Conservation (phyloP, 2,888 invertebrate species). For the Epinotia demarniana region DNA sequence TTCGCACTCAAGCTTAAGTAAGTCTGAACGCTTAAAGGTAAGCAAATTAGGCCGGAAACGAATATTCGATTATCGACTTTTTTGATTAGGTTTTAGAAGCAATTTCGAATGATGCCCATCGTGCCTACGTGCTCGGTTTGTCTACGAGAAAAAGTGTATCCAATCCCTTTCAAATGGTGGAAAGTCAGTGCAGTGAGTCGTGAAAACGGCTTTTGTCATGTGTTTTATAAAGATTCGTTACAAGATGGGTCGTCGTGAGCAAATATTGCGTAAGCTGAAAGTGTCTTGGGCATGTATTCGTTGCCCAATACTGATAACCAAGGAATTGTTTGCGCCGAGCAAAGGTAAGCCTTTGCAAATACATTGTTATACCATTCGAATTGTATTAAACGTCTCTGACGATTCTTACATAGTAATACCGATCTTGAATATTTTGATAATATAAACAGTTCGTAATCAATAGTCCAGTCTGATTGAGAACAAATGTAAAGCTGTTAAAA, state of each 20-base stretch:
- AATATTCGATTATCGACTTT: conserved; percentile 6
- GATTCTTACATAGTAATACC: neutral
- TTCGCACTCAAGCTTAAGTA: conserved; percentile 9
- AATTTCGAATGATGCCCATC: conserved; percentile 40
- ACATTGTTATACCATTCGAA: neutral
- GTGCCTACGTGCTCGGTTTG: conserved; percentile 44
- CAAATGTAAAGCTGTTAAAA: too few species aligned
- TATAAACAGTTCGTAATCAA: too few species aligned
- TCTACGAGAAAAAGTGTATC: conserved; percentile 53
- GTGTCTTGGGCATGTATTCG: conserved; percentile 44
- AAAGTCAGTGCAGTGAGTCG: conserved; percentile 47
- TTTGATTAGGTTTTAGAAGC: conserved; percentile 15
- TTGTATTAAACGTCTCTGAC: neutral
- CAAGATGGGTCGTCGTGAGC: conserved; percentile 42
- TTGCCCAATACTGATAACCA: conserved; percentile 38
- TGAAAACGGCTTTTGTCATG: conserved; percentile 44
- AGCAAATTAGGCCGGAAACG: conserved; percentile 16
- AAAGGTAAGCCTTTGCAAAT: neutral
- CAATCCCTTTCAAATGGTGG: conserved; percentile 47
- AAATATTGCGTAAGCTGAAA: conserved; percentile 54
- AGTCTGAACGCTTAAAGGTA: conserved; percentile 2
- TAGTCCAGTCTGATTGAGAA: too few species aligned
- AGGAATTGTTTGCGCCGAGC: conserved; percentile 23
- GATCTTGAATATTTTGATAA: too few species aligned
- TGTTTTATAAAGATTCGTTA: conserved; percentile 43